Percentiles rank a stretch among this genome's conserved stretches.
These are phyloP conservation scores for Phocoena sinus DNA, from an alignment of 2,113 vertebrate genomes.

Conservation along the genomic window DNA sequence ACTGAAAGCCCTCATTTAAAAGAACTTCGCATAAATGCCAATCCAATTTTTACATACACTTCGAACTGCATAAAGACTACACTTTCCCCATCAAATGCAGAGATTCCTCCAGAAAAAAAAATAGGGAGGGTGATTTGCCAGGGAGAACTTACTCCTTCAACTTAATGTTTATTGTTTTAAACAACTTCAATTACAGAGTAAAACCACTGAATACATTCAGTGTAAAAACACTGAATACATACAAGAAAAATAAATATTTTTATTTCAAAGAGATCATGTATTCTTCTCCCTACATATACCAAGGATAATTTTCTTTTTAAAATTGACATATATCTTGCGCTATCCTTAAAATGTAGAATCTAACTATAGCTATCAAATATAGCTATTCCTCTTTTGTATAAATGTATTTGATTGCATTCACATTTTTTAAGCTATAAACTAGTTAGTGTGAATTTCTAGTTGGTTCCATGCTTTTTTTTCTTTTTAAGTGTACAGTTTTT, in stretches of 20 bases:
- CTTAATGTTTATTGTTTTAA: not conserved
- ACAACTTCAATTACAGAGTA: not conserved
- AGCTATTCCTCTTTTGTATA: not conserved
- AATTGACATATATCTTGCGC: not conserved
- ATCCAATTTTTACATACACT: not conserved
- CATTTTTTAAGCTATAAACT: not conserved
- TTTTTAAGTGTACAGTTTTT: not conserved
- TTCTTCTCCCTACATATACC: not conserved
- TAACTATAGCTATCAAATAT: not conserved
- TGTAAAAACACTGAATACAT: not conserved
- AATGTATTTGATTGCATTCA: not conserved
- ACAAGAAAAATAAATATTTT: not conserved
- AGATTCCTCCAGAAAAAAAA: not conserved
- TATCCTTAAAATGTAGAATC: not conserved
- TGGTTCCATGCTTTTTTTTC: not conserved
- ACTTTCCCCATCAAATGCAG: not conserved
- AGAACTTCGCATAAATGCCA: slow-evolving; percentile 10
- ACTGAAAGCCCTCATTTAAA: not conserved
- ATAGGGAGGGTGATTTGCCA: not conserved
- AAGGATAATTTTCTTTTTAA: not conserved
- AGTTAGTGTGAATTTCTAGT: not conserved
- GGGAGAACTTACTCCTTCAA: not conserved
- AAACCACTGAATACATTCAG: not conserved
- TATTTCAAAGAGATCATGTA: not conserved
- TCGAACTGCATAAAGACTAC: not conserved